phyloP scores from a whole-genome alignment of 2,797 vertebrate genomes.

The Sphenopsis melanotis region DNA sequence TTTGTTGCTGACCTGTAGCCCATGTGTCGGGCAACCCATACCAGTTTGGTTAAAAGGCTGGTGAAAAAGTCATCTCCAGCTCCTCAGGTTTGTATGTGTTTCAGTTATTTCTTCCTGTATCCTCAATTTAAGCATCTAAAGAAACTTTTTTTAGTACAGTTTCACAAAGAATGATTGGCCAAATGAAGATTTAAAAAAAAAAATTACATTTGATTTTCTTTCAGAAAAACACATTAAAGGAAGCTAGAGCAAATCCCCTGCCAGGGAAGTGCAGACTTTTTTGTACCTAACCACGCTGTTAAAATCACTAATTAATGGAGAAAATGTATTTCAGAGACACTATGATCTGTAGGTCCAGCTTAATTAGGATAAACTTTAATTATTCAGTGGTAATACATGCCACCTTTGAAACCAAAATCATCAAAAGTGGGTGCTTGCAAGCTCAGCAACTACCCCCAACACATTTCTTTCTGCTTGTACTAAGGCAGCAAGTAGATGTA shows the following conservation, averaged over 20 bases:
- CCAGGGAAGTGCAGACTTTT: neutral
- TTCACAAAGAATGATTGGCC: neutral
- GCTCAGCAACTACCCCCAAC: neutral
- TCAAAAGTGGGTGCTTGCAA: neutral
- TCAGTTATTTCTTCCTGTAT: neutral
- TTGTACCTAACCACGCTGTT: neutral
- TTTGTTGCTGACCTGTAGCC: neutral
- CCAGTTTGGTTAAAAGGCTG: neutral
- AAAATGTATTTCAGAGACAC: neutral
- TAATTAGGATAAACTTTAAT: neutral
- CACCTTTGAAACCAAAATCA: neutral
- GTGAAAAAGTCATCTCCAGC: neutral
- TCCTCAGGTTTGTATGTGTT: fast-evolving
- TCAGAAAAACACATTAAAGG: neutral
- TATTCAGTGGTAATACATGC: neutral
- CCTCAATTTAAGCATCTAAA: neutral
- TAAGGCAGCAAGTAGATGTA: neutral
- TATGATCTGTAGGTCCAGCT: neutral
- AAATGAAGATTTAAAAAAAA: neutral
- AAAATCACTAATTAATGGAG: neutral
- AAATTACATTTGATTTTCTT: neutral
- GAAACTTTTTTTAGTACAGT: neutral
- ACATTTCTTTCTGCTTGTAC: neutral
- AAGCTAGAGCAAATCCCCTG: neutral
- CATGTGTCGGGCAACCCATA: neutral